These are phyloP conservation scores for Bradynema listronoti DNA, from an alignment of 1,140 invertebrate species.

Conservation along the genomic window DNA sequence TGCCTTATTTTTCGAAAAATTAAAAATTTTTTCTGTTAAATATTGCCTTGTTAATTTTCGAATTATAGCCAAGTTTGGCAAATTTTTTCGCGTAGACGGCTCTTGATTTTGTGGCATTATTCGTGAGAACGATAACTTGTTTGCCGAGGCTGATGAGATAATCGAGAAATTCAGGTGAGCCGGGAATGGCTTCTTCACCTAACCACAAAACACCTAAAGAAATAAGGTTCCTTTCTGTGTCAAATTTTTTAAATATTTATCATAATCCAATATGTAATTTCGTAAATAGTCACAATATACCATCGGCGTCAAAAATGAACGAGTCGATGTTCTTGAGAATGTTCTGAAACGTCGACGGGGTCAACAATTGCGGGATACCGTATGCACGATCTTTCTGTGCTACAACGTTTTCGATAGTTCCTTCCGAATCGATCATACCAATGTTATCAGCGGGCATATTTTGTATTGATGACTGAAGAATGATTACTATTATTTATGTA, in stretches of 20 bases:
- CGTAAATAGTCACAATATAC: slow-evolving; percentile 18
- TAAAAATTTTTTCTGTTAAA: no score
- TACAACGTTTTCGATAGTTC: background rate
- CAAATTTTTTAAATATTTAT: no score
- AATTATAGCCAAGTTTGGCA: slow-evolving; percentile 44
- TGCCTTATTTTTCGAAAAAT: no score
- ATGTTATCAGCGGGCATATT: slow-evolving; percentile 11
- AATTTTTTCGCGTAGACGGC: slow-evolving; percentile 55
- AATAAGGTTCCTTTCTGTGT: no score
- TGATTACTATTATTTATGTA: background rate
- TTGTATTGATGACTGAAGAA: background rate
- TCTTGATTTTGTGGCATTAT: slow-evolving; percentile 53
- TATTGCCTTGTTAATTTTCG: slow-evolving; percentile 18
- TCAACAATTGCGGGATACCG: slow-evolving; percentile 19
- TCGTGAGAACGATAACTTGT: slow-evolving; percentile 51
- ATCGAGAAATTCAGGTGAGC: slow-evolving; percentile 48
- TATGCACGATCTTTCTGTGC: no score
- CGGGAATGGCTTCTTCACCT: slow-evolving; percentile 46
- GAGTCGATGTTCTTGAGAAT: slow-evolving; percentile 49
- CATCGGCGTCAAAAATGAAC: slow-evolving; percentile 57
- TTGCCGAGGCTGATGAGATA: slow-evolving; percentile 35
- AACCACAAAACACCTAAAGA: slow-evolving; percentile 52
- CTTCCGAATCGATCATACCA: background rate
- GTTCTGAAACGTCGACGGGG: slow-evolving; percentile 27
- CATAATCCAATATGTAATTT: background rate